These are phyloP conservation scores for Chloroceryle aenea DNA, from an alignment of 2,113 vertebrate genomes.

Conservation along the genomic window DNA sequence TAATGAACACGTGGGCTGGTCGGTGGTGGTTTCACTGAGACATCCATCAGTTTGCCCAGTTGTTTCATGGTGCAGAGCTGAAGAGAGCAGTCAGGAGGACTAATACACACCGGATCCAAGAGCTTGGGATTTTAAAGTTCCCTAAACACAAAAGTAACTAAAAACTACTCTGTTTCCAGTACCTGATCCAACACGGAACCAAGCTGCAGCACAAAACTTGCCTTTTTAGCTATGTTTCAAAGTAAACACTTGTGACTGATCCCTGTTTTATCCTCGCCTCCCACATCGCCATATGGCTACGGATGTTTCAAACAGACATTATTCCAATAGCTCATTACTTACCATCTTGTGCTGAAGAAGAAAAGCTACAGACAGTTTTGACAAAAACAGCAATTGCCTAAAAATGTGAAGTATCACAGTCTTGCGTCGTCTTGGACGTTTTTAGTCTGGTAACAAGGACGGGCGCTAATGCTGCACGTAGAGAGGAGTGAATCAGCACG, in stretches of 20 bases:
- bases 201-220: conserved; percentile 16
- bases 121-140: conserved; percentile 19
- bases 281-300: conserved; percentile 63
- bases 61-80: accelerated
- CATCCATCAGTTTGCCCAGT: accelerated
- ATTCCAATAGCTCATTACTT: conserved; percentile 58
- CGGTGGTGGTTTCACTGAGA: background rate
- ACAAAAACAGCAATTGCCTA: conserved; percentile 67
- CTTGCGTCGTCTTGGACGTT: background rate
- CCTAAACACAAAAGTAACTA: conserved; percentile 31
- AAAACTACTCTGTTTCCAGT: background rate
- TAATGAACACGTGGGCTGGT: accelerated
- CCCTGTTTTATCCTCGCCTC: conserved; percentile 67
- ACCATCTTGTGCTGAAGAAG: conserved; percentile 49
- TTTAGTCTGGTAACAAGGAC: conserved; percentile 9
- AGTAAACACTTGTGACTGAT: conserved; percentile 66
- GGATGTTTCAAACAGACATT: conserved; percentile 62
- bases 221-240: conserved; percentile 50
- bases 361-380: conserved; percentile 64
- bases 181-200: background rate
- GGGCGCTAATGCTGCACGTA: accelerated
- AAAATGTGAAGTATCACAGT: conserved; percentile 14
- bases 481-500: conserved; percentile 27
- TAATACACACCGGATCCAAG: background rate
- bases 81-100: background rate